These are phyloP conservation scores for Drosophila sp. DNA, from an alignment of 1,140 invertebrate genomes.

Conservation along the genomic window DNA sequence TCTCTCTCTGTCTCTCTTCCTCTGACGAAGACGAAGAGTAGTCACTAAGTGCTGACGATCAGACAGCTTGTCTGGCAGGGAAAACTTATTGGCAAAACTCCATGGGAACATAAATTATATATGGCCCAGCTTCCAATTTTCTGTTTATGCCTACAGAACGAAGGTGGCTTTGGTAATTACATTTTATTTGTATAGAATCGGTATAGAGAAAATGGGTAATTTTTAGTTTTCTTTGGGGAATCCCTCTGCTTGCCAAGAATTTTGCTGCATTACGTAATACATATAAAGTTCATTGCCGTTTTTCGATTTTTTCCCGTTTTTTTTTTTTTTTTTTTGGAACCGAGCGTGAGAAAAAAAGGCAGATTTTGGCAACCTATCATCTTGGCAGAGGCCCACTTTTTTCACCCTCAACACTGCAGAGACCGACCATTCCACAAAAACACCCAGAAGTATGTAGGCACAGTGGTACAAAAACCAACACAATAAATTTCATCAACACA, in stretches of 20 bases:
- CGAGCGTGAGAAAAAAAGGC: conserved; percentile 72
- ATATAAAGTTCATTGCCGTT: conserved; percentile 58
- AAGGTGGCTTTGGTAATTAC: conserved; percentile 76
- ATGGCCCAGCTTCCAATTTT: conserved; percentile 51
- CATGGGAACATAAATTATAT: conserved; percentile 78
- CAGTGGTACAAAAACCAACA: conserved; percentile 30
- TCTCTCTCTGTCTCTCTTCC: too few relatives aligned
- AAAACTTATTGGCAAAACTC: conserved; percentile 80
- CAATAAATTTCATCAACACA: background rate
- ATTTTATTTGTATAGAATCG: conserved; percentile 30
- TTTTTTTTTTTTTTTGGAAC: conserved; percentile 66
- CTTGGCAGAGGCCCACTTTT: conserved; percentile 71
- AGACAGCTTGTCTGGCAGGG: conserved; percentile 59
- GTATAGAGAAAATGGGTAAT: conserved; percentile 3
- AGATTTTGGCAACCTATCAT: conserved; percentile 75
- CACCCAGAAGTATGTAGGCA: conserved; percentile 25
- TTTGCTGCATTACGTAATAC: conserved; percentile 67
- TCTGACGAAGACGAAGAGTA: background rate
- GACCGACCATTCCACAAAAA: background rate
- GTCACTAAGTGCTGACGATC: conserved; percentile 24
- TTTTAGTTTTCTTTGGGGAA: conserved; percentile 47
- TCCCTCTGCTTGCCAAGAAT: conserved; percentile 72
- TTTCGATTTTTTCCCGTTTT: conserved; percentile 56
- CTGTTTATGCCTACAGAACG: conserved; percentile 68
- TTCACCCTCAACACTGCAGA: conserved; percentile 21